These are phyloP conservation scores for Sinocyclocheilus anophthalmus DNA, from an alignment of 2,113 vertebrate species.

Conservation along the genomic window DNA sequence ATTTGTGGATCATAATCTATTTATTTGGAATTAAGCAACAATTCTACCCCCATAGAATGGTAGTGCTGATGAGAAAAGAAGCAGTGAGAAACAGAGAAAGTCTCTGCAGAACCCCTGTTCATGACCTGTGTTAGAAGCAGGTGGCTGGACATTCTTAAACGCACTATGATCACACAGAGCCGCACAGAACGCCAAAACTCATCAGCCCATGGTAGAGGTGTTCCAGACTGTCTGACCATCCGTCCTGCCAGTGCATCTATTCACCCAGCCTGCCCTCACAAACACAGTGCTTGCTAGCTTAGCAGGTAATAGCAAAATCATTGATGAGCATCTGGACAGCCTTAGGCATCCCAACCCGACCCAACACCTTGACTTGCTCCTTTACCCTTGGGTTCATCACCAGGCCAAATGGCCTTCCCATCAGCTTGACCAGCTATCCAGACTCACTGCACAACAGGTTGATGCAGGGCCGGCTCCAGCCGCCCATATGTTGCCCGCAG, in stretches of 20 bases:
- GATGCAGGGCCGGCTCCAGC: conserved; percentile 73
- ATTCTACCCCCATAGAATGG: too few species aligned
- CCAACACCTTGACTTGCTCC: conserved; percentile 27
- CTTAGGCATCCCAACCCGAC: neutral
- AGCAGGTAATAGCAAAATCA: neutral
- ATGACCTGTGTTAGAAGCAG: too few species aligned
- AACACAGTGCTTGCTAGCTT: neutral
- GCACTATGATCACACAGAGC: neutral
- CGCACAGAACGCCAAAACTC: neutral
- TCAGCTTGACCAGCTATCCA: conserved; percentile 29
- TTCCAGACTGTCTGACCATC: conserved; percentile 40
- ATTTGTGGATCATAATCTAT: too few species aligned
- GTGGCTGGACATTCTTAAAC: too few species aligned
- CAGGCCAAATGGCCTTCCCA: conserved; percentile 34
- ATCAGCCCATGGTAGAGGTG: conserved; percentile 35
- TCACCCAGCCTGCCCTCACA: neutral
- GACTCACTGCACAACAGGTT: conserved; percentile 86
- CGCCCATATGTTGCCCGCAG: conserved; percentile 85
- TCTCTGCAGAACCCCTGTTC: too few species aligned
- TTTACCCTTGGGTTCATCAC: conserved; percentile 27
- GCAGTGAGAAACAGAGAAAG: too few species aligned
- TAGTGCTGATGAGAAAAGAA: too few species aligned
- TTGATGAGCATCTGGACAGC: conserved; percentile 23
- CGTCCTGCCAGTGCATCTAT: too few species aligned
- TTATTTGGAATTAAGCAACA: too few species aligned